Evolutionary conservation across 2,797 vertebrate species (phyloP), one percentile per base, ranked within the genome.

Genomic region (Epinephelus coioides): DNA sequence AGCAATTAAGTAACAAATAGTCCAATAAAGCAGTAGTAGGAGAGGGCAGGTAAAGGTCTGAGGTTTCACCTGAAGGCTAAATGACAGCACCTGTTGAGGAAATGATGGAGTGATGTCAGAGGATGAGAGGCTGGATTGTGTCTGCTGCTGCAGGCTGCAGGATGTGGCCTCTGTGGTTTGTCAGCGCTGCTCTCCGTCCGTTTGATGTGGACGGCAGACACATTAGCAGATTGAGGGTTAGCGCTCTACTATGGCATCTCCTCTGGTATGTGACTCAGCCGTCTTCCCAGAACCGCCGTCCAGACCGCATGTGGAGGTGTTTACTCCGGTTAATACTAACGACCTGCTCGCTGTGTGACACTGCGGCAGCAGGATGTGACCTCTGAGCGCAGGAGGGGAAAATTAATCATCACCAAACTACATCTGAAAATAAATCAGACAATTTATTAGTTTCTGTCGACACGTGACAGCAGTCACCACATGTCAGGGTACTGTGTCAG

Each of bases 121-220:
- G 53, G 61, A 50, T 49, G 5, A 4, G 68, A n/a, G 34, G 43
- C 13, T 4, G 14, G 40, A 43, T 17, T 6, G 40, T 53, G 73
- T 68, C 51, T 73, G 69, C 67, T 14, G 54, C 80, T 67, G 50
- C 56, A 40, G 71, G 76, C 76, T 73, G 65, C 69, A 70, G 83
- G 78, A 78, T 66, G 79, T 69, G 47, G 57, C 49, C 62, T n/a
- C 6, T 89, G 86, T 77, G 86, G 88, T 88, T 83, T 73, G 69
- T 78, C 53, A 63, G 69, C 18, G 15, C 62, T 34, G 78, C 55
- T 60, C 73, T 59, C 43, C 27, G 1, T 8, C 23, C 1, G 30
- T 90, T 88, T 91, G 89, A 91, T 91, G 89, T 90, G 82, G 88
- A 79, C 25, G 27, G 75, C 19, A 76, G 71, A 67, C 60, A 7